phyloP scores from a whole-genome alignment of 2,888 invertebrate genomes.

The Tethea ocularis region DNA sequence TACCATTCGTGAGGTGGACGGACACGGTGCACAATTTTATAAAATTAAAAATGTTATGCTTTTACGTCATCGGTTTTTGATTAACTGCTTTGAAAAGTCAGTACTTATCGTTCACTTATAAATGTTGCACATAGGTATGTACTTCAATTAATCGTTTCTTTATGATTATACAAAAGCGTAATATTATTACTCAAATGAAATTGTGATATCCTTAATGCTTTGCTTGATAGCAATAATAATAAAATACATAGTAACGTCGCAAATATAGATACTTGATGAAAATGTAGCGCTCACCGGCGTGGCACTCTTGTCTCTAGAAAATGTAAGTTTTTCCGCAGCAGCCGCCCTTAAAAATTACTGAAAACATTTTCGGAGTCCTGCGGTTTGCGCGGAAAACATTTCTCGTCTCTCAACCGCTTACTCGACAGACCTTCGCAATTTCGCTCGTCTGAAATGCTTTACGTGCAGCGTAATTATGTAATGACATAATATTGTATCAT shows the following conservation, averaged over 20 bases:
- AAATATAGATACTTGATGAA: slow-evolving; percentile 53
- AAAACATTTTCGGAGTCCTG: slow-evolving; percentile 68
- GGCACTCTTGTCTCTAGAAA: slow-evolving; percentile 55
- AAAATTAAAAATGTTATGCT: neutral
- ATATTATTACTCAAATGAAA: neutral
- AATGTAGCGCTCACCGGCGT: slow-evolving; percentile 48
- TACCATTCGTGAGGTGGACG: neutral
- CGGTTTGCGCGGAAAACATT: slow-evolving; percentile 59
- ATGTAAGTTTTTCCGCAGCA: slow-evolving; percentile 57
- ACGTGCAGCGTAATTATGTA: slow-evolving; percentile 11
- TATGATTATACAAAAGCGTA: neutral
- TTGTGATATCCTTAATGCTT: no score
- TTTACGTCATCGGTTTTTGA: neutral
- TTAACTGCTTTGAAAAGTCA: neutral
- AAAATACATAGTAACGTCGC: slow-evolving; percentile 30
- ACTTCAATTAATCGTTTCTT: neutral
- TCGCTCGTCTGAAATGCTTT: slow-evolving; percentile 31
- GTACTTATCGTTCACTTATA: no score
- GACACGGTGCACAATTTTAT: neutral
- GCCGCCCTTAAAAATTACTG: slow-evolving; percentile 57
- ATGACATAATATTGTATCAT: neutral
- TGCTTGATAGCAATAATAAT: neutral
- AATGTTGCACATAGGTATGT: no score
- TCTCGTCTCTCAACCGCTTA: slow-evolving; percentile 56
- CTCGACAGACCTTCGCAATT: slow-evolving; percentile 51